Base-by-base conservation (phyloP, 2,888 invertebrate species). In the Craniophora ligustri region DNA sequence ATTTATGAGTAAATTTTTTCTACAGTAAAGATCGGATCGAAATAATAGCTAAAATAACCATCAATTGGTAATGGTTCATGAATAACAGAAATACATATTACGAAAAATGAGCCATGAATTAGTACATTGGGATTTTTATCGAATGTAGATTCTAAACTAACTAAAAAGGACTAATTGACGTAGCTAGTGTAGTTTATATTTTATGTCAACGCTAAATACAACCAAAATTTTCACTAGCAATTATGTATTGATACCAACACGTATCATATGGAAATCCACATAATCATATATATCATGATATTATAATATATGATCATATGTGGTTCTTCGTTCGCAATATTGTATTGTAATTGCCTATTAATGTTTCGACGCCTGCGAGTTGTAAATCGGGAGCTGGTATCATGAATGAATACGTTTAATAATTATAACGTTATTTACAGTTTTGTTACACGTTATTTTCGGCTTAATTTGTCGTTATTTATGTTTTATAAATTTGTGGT, bases 271-370 rank as follows among this genome's bases (percentile, higher is more conserved):
- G 5, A n/a, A 11, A n/a, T n/a, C 18, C 18, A 3, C 35, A 15
- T n/a, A n/a, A n/a, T n/a, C n/a, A n/a, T 5, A 18, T 16, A 38
- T 7, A 16, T 5, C 10, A 26, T 26, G 5, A 26, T 18, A 50
- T 39, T 8, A 26, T 16, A 35, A 16, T 13, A 18, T 5, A 47
- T 18, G 6, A 40, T 53, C 16, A 41, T 23, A 15, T 30, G 30
- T 28, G 34, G 42, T 44, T 51, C 59, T 65, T 65, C 19, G 5
- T 14, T 10, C 40, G 21, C 46, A 48, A 59, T 61, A 69, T 58
- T 61, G 72, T 67, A 67, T 51, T 55, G 41, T 67, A 61, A 72
- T 57, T 57, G 58, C 45, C 58, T 61, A 72, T 70, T 64, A 70
- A 45, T 51, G 64, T 70, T 48, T 49, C 36, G 44, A 8, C 32